Conservation (phyloP, 2,888 invertebrate species). For the Agelastica alni region DNA sequence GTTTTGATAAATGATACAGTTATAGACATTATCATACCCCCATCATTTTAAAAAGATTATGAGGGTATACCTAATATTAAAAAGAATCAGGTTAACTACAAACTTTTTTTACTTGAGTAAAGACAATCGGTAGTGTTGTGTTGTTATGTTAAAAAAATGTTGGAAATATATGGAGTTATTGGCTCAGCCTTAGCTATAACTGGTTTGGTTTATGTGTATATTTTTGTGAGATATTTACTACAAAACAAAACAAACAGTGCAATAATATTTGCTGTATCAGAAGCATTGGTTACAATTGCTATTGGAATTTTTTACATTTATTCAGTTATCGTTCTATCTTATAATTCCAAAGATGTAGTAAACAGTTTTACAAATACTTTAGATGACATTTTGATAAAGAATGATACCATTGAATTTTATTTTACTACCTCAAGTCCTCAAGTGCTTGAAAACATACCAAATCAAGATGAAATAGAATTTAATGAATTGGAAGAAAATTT, state of each 20-base stretch:
- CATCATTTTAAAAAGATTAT: conserved; percentile 21
- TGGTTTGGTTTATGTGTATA: conserved; percentile 41
- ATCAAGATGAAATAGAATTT: conserved; percentile 6
- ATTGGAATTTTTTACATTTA: conserved; percentile 51
- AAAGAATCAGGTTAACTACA: neutral
- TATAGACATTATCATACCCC: conserved; percentile 24
- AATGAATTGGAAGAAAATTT: conserved; percentile 4
- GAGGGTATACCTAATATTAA: conserved; percentile 24
- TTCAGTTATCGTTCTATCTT: conserved; percentile 33
- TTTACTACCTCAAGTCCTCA: conserved; percentile 11
- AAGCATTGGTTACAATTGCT: conserved; percentile 47
- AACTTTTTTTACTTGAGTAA: conserved; percentile 10
- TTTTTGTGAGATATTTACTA: conserved; percentile 42
- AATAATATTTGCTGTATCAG: conserved; percentile 41
- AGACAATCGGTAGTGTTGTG: conserved; percentile 12
- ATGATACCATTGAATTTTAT: conserved; percentile 22
- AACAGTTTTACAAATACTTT: conserved; percentile 33
- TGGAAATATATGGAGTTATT: conserved; percentile 45
- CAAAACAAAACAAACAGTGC: conserved; percentile 36
- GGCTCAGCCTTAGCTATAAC: conserved; percentile 44
- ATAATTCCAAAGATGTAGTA: neutral
- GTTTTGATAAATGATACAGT: conserved; percentile 26
- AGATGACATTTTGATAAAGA: conserved; percentile 32
- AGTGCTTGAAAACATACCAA: conserved; percentile 1
- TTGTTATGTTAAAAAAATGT: conserved; percentile 49